Conservation (phyloP, 2,888 invertebrate species). For the Rhyacophila evoluta region DNA sequence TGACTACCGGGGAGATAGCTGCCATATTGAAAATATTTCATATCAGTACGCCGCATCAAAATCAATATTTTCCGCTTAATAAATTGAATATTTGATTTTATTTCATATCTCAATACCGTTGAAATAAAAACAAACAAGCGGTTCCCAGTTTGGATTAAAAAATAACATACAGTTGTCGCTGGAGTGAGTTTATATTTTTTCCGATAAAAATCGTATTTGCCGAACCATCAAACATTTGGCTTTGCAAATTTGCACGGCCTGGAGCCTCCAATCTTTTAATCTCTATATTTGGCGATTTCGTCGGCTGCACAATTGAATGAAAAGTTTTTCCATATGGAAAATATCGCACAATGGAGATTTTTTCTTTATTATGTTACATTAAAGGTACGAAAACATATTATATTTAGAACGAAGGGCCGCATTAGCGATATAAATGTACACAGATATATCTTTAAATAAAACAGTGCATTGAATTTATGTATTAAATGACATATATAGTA, state of each 20-base stretch:
- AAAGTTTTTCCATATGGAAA: neutral
- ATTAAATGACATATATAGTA: no score
- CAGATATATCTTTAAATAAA: no score
- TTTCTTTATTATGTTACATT: neutral
- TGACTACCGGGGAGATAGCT: no score
- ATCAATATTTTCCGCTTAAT: neutral
- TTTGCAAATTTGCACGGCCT: neutral
- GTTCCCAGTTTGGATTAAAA: neutral
- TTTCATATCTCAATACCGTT: neutral
- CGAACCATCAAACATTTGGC: constrained; percentile 11
- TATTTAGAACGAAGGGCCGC: no score
- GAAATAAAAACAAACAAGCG: neutral
- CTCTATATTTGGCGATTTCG: neutral
- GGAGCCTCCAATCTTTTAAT: constrained; percentile 4
- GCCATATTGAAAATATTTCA: no score
- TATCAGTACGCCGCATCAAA: no score
- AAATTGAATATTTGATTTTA: neutral
- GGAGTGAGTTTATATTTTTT: neutral
- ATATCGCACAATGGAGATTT: neutral
- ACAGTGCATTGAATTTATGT: no score
- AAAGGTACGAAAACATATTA: no score
- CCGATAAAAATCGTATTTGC: neutral
- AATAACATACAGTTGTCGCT: neutral
- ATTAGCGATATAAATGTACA: no score
- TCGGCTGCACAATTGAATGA: neutral